Conservation (phyloP, 37 sponge, comb jelly and placozoan genomes). For the Bolinopsis microptera region DNA sequence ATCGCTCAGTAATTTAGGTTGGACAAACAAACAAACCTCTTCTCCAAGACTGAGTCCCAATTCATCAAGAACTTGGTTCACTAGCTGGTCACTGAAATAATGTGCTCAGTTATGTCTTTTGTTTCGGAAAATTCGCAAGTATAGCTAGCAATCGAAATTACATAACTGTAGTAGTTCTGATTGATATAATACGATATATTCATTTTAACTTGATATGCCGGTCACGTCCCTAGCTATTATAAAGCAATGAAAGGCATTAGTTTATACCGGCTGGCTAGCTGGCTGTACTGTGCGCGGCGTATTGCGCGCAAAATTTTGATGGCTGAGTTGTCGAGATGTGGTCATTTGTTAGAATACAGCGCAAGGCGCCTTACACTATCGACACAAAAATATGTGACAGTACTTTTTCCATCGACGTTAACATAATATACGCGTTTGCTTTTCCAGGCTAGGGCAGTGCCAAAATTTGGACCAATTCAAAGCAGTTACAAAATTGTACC, state of each 20-base stretch:
- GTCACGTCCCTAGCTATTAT: too few species aligned
- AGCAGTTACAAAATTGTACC: not conserved
- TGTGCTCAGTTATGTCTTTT: too few species aligned
- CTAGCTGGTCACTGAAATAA: slow-evolving; percentile 73
- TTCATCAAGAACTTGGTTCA: slow-evolving; percentile 85
- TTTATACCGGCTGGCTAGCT: too few species aligned
- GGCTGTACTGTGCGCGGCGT: slow-evolving; percentile 37
- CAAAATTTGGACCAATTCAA: not conserved
- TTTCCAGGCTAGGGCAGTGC: not conserved
- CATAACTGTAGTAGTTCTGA: too few species aligned
- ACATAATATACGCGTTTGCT: too few species aligned
- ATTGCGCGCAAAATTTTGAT: slow-evolving; percentile 64
- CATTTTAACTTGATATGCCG: too few species aligned
- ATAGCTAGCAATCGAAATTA: not conserved
- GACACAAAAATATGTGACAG: not conserved
- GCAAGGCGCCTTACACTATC: slow-evolving; percentile 31
- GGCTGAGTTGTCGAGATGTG: not conserved
- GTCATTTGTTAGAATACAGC: not conserved
- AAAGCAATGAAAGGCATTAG: too few species aligned
- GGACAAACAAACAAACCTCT: too few species aligned
- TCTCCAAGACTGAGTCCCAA: slow-evolving; percentile 82
- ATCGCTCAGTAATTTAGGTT: too few species aligned
- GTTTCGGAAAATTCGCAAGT: not conserved
- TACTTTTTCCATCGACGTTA: not conserved
- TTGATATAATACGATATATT: too few species aligned